These are phyloP conservation scores for Prunella fulvescens DNA, from an alignment of 2,113 vertebrate species.

Conservation along the genomic window DNA sequence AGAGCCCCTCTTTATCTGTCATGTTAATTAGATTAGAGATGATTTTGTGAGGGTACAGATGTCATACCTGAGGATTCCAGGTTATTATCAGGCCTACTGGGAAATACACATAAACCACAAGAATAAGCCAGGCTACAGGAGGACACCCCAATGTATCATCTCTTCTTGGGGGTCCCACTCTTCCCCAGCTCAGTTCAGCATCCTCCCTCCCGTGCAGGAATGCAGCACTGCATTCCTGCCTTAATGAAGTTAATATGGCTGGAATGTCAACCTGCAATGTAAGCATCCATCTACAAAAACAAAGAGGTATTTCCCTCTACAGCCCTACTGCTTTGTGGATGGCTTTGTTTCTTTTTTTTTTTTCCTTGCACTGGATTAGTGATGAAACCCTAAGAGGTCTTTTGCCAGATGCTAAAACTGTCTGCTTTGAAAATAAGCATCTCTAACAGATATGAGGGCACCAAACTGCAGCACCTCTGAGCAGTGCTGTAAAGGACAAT, in stretches of 20 bases:
- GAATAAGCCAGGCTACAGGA: neutral
- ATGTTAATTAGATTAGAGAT: neutral
- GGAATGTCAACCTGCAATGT: constrained; percentile 76
- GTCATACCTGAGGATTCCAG: neutral
- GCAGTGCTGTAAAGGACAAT: neutral
- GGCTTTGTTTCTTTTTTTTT: neutral
- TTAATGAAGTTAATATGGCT: constrained; percentile 88
- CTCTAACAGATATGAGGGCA: neutral
- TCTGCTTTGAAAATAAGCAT: neutral
- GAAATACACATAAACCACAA: neutral
- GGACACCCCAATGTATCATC: neutral
- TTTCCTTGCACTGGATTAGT: neutral
- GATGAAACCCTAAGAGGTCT: neutral
- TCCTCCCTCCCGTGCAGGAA: constrained; percentile 69
- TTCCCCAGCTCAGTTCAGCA: neutral
- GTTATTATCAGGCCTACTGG: neutral
- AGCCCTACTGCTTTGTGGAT: neutral
- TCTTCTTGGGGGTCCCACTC: neutral
- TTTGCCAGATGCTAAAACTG: neutral
- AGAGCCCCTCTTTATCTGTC: neutral
- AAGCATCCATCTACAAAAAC: constrained; percentile 76
- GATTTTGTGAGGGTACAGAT: neutral
- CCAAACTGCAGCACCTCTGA: neutral
- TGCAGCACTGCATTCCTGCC: constrained; percentile 79
- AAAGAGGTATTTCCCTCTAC: constrained; percentile 49